Base-by-base conservation (phyloP, 1,140 invertebrate genomes). In the Plectus sambesii region DNA sequence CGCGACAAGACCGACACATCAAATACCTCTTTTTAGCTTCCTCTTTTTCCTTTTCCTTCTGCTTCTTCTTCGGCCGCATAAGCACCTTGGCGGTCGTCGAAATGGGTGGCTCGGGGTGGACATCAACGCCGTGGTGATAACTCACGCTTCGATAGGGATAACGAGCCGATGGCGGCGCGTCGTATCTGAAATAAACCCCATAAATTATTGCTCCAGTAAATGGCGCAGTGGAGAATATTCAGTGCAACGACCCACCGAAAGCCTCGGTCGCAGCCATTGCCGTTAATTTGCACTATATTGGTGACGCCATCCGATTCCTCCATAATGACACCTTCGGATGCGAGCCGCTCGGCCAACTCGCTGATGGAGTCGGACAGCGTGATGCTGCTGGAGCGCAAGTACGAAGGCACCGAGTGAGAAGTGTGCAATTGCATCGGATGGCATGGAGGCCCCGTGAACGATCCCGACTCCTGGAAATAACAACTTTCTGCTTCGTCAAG, bases 331-430 rank as follows among this genome's bases (percentile, higher is more conserved):
- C 49, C 53, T 17, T 55, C 51, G 19, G 44, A 36, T 5, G 49
- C 49, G 8, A 51, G 36, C 24, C 49, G 44, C 22, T 56, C 55
- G 1, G 55, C 47, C 33, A 56, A 44, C 15, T 56, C 51, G 29
- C 46, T 50, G 46, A 56, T 49, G 19, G 55, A 56, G 35, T 56
- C 55, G 17, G 55, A 55, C 22, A 56, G 47, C 23, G 40, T 50
- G 51, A 51, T 55, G 5, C 41, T 39, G 3, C 55, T 6, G 19
- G 25, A 24, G 19, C 35, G 49, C 25, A 36, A 33, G 2, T 26
- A 40, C 33, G 35, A 36, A n/a, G 46, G 36, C 46, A 47, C 42
- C 46, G 36, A 29, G 36, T 12, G 23, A 23, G 23, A 25, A 4
- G 12, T 19, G 23, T 15, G 27, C 2, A 25, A 8, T 20, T 15